Evolutionary conservation across 2,888 invertebrate species (phyloP).

Genomic region (Rhingia campestris): DNA sequence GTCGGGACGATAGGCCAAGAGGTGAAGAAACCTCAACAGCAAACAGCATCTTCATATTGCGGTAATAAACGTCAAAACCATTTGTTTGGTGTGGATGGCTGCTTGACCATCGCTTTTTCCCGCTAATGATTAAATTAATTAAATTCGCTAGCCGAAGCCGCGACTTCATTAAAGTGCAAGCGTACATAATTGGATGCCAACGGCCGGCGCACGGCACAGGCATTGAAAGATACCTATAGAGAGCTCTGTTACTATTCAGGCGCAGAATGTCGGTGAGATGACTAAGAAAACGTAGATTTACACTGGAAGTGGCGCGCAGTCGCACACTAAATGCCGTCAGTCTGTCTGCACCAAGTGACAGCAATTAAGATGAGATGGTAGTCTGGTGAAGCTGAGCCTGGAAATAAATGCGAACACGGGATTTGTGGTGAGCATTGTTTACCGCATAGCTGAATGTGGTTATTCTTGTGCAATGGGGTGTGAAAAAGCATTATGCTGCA

Average conservation of each 20-base stretch:
- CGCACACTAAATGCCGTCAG: constrained; percentile 32
- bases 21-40: constrained; percentile 45
- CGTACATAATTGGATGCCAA: constrained; percentile 58
- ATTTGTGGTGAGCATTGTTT: neutral
- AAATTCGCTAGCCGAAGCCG: constrained; percentile 44
- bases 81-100: constrained; percentile 41
- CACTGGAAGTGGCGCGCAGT: constrained; percentile 16
- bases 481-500: too few species aligned
- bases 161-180: constrained; percentile 56
- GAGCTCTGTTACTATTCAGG: neutral
- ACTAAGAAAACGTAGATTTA: constrained; percentile 7
- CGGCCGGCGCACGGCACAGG: constrained; percentile 7
- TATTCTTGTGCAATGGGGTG: too few species aligned
- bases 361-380: constrained; percentile 39
- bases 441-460: too few species aligned
- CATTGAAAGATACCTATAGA: neutral
- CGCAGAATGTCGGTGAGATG: constrained; percentile 6
- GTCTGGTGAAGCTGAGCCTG: neutral
- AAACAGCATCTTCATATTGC: constrained; percentile 56
- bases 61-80: constrained; percentile 70
- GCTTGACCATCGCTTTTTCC: constrained; percentile 25
- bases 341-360: constrained; percentile 53
- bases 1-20: constrained; percentile 28
- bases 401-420: neutral
- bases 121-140: constrained; percentile 71